These are phyloP conservation scores for Ptilorrhoa leucosticta DNA, from an alignment of 2,113 vertebrate genomes.

Conservation along the genomic window DNA sequence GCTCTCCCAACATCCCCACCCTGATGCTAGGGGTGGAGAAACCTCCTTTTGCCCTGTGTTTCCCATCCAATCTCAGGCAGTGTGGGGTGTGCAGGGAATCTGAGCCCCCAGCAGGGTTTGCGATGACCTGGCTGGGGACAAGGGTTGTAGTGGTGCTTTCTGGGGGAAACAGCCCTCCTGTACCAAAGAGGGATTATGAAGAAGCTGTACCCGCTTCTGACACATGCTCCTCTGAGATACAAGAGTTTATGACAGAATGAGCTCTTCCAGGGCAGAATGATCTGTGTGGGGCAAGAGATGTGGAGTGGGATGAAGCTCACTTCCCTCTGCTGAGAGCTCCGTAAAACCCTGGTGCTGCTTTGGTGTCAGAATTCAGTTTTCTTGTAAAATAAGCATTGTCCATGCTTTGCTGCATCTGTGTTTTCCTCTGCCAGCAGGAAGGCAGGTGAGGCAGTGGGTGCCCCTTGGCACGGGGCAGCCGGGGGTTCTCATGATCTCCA, in stretches of 20 bases:
- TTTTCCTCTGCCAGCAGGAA: not conserved
- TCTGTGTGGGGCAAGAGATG: not conserved
- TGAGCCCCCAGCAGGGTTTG: not conserved
- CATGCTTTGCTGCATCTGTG: not conserved
- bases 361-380: not conserved
- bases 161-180: not conserved
- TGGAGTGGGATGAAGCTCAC: not conserved
- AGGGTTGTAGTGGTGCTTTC: not conserved
- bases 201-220: not conserved
- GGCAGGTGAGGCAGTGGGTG: not conserved
- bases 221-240: not conserved
- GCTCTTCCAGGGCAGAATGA: not conserved
- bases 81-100: not conserved
- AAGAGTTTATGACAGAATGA: not conserved
- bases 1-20: not conserved
- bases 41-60: not conserved
- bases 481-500: accelerated
- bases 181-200: not conserved
- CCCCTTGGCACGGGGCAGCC: not conserved
- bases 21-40: not conserved
- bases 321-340: not conserved
- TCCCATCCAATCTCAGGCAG: accelerated
- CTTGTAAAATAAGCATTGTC: not conserved
- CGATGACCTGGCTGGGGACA: accelerated
- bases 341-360: not conserved